phyloP scores from a whole-genome alignment of 1,140 invertebrate species.

The Rhopalosiphum maidis region DNA sequence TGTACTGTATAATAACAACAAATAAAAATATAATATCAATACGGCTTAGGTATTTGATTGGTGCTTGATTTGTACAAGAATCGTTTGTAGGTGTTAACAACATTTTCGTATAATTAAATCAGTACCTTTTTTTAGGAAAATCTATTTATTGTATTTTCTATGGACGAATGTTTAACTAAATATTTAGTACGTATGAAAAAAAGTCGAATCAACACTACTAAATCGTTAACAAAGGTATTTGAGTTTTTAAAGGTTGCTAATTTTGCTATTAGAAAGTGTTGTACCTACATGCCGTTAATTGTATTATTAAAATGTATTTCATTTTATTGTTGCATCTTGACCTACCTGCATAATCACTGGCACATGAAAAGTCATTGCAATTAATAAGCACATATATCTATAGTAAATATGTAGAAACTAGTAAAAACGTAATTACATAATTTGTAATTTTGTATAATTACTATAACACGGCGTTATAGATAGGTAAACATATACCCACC shows the following conservation, averaged over 20 bases:
- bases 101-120: background rate
- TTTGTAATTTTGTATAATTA: background rate
- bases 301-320: background rate
- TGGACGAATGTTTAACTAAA: background rate
- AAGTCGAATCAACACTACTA: background rate
- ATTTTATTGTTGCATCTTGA: background rate
- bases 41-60: background rate
- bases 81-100: background rate
- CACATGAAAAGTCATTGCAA: background rate
- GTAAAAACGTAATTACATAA: too few relatives aligned
- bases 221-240: background rate
- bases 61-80: background rate
- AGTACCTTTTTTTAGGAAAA: background rate
- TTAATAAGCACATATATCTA: background rate
- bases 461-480: background rate
- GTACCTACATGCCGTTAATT: background rate
- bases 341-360: background rate
- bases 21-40: background rate
- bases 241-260: background rate
- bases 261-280: background rate
- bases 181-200: background rate
- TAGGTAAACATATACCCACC: background rate
- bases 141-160: background rate
- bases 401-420: too few relatives aligned
- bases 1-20: slow-evolving; percentile 66